Conservation (phyloP, 2,797 vertebrate genomes). For the Phalanger gymnotis region DNA sequence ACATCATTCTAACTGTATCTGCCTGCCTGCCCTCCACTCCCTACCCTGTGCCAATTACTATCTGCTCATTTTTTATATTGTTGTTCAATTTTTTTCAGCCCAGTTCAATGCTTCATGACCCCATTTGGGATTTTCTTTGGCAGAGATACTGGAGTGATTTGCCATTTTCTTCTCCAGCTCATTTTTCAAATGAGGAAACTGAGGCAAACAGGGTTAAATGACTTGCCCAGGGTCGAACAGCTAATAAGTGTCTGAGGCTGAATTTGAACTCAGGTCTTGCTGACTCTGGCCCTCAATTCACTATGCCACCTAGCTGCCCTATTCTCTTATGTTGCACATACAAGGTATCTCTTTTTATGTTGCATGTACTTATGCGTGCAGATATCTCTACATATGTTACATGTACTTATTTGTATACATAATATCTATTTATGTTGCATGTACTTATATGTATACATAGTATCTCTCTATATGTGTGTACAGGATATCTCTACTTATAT, state of each 20-base stretch:
- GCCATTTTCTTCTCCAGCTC: not conserved
- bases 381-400: not conserved
- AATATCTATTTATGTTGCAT: no score
- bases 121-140: not conserved
- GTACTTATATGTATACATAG: no score
- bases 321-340: not conserved
- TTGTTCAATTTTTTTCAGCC: not conserved
- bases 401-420: not conserved
- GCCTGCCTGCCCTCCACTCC: no score
- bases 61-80: not conserved
- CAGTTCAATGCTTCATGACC: not conserved
- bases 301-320: not conserved
- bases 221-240: not conserved
- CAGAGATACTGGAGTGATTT: not conserved
- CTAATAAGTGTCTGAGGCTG: not conserved
- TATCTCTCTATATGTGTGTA: not conserved
- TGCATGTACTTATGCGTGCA: not conserved
- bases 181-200: not conserved
- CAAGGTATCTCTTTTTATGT: not conserved
- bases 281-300: not conserved
- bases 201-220: not conserved
- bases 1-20: not conserved
- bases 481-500: not conserved
- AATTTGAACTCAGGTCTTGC: not conserved
- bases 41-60: not conserved